These are phyloP conservation scores for Paramormyrops hopkinsi DNA, from an alignment of 2,797 vertebrate genomes.

Conservation along the genomic window DNA sequence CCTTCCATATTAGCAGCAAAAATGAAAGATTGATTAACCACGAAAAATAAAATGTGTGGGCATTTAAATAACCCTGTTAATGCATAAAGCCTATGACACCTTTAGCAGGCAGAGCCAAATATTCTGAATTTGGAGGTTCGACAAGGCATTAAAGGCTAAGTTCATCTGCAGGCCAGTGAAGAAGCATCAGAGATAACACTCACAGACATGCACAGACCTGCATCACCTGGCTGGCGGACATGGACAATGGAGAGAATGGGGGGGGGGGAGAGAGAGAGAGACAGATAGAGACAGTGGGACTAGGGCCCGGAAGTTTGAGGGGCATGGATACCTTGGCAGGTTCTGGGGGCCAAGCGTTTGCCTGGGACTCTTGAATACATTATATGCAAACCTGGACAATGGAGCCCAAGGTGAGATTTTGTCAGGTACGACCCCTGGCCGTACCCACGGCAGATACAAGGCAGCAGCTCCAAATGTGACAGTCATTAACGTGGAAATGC, in stretches of 20 bases:
- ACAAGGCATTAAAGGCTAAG: conserved; percentile 9
- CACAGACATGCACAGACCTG: conserved; percentile 27
- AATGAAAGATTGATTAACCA: conserved; percentile 9
- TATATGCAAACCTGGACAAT: background rate
- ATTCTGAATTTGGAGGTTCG: conserved; percentile 16
- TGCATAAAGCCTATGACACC: background rate
- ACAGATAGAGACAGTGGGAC: background rate
- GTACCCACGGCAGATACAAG: background rate
- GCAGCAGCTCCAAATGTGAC: background rate
- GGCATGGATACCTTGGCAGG: background rate
- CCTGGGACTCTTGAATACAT: background rate
- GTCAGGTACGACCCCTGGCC: background rate
- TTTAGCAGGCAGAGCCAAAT: background rate
- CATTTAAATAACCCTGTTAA: conserved; percentile 13
- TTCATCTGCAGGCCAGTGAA: conserved; percentile 27
- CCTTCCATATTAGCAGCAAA: conserved; percentile 12
- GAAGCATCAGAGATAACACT: conserved; percentile 16
- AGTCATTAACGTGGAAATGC: conserved; percentile 23
- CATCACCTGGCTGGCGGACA: conserved; percentile 9
- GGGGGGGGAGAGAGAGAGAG: background rate
- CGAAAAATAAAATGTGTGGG: conserved; percentile 27
- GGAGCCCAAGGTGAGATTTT: background rate
- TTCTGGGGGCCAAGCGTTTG: background rate
- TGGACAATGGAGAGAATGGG: background rate
- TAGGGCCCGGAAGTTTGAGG: background rate